Conservation (phyloP, 1,140 invertebrate species). For the Zaprionus inermis region DNA sequence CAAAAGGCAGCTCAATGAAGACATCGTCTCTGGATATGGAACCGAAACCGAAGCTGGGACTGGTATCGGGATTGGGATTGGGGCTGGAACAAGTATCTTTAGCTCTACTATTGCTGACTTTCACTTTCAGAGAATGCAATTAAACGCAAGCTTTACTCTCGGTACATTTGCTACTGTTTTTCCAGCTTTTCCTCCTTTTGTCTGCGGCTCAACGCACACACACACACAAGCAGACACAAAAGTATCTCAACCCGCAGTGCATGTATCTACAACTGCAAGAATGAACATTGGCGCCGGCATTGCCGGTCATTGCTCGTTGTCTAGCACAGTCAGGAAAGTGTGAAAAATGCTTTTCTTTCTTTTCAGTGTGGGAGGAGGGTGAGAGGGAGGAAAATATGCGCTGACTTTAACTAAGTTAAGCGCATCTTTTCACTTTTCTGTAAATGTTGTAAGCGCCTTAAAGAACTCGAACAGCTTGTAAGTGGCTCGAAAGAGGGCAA, state of each 20-base stretch:
- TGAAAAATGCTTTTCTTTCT: conserved; percentile 42
- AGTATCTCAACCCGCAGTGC: conserved; percentile 30
- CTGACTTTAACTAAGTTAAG: conserved; percentile 33
- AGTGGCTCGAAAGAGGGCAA: not conserved
- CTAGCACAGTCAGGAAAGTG: conserved; percentile 45
- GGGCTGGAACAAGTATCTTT: conserved; percentile 21
- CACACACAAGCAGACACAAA: conserved; percentile 16
- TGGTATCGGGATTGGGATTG: not conserved
- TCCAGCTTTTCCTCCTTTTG: conserved; percentile 40
- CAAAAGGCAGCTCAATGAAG: conserved; percentile 17
- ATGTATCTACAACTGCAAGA: conserved; percentile 25
- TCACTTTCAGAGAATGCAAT: conserved; percentile 74
- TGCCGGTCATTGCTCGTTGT: conserved; percentile 39
- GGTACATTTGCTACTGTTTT: conserved; percentile 50
- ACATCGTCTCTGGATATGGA: conserved; percentile 29
- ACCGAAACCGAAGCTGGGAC: not conserved
- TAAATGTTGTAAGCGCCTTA: conserved; percentile 36
- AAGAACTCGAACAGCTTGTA: not conserved
- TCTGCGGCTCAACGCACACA: conserved; percentile 33
- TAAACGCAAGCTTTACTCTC: conserved; percentile 53
- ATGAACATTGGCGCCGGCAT: conserved; percentile 18
- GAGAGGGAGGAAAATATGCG: conserved; percentile 28
- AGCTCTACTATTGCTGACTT: conserved; percentile 52
- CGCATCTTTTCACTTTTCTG: conserved; percentile 27
- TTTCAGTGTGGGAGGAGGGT: conserved; percentile 6